Evolutionary conservation across 2,113 vertebrate species (phyloP), one percentile per base, ranked within the genome.

Genomic region (Mastomys coucha): DNA sequence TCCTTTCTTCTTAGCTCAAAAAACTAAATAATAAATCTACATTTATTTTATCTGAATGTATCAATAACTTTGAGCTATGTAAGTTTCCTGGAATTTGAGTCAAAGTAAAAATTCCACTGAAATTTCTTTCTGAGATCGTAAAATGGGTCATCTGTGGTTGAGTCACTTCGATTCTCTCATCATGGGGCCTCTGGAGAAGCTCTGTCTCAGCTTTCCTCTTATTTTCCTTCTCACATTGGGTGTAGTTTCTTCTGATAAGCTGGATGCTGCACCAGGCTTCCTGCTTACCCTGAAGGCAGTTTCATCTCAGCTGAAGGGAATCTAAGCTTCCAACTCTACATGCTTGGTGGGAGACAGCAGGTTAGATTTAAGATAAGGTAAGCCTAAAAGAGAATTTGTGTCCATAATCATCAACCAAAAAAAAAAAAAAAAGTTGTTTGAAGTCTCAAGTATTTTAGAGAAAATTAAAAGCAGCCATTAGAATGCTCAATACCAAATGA

Each of bases 341-440:
- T 4, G 7, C 1, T 4, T 31, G 24, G 33, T 39, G 33, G 4
- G 53, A 6, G 33, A 1, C 13, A 53, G 7, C 4, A 5, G 14
- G 14, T 65, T 73, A 85, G 75, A 96, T 76, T 93, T 87, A 96
- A 94, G 81, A 76, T 93, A 96, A 7, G 85, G 10, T 5, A 17
- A 58, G 36, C 13, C 14, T 31, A 72, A 69, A 88, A 94, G 65
- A 10, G 56, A 87, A 85, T 89, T 75, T 87, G 75, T 51, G 28
- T 82, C 58, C 20, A 17, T 80, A 89, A 94, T 94, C 82, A 86
- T 92, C 82, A 92, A 82, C 17, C 58, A 13, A 70, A 49, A 7
- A 65, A 20, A 17, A 75, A 56, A 94, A 49, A 49, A 92, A 77
- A 75, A 73, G 5, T 53, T 75, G 2, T 19, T 63, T 36, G 88